A percentile compares a stretch with the other conserved stretches of the same genome.
Conservation (phyloP, 2,113 vertebrate genomes). For the Hypanus sabinus region DNA sequence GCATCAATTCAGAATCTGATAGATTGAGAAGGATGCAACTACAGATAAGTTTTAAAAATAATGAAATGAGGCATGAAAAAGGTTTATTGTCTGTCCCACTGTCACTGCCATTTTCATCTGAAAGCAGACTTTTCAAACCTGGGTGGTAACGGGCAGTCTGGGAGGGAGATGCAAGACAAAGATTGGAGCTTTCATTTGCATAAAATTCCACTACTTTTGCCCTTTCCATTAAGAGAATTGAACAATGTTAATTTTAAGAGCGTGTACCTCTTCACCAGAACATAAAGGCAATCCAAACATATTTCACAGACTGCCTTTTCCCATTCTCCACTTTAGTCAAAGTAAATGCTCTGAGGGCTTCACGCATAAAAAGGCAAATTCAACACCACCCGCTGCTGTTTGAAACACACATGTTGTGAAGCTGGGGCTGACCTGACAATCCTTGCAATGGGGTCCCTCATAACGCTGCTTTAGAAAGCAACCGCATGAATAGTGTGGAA, state of each 20-base stretch:
- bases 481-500: not conserved
- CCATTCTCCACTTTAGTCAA: conserved; percentile 25
- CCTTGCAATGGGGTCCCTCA: not conserved
- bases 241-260: conserved; percentile 32
- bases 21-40: conserved; percentile 45
- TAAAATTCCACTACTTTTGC: conserved; percentile 36
- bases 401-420: conserved; percentile 1
- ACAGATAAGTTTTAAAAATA: conserved; percentile 42
- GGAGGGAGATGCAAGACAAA: conserved; percentile 42
- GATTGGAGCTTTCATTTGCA: not conserved
- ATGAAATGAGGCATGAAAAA: conserved; percentile 49
- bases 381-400: not conserved
- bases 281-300: conserved; percentile 33
- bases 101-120: conserved; percentile 44
- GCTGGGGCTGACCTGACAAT: not conserved
- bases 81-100: conserved; percentile 45
- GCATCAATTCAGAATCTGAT: conserved; percentile 38
- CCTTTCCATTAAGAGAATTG: conserved; percentile 18
- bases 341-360: not conserved
- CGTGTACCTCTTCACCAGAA: conserved; percentile 24
- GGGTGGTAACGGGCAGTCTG: conserved; percentile 41
- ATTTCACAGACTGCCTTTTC: conserved; percentile 24
- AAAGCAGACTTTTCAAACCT: conserved; percentile 40
- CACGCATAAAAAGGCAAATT: conserved; percentile 2
- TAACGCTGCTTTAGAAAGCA: not conserved